Evolutionary conservation across 2,888 invertebrate species (phyloP).

Genomic region (Eupelmus urozonus): DNA sequence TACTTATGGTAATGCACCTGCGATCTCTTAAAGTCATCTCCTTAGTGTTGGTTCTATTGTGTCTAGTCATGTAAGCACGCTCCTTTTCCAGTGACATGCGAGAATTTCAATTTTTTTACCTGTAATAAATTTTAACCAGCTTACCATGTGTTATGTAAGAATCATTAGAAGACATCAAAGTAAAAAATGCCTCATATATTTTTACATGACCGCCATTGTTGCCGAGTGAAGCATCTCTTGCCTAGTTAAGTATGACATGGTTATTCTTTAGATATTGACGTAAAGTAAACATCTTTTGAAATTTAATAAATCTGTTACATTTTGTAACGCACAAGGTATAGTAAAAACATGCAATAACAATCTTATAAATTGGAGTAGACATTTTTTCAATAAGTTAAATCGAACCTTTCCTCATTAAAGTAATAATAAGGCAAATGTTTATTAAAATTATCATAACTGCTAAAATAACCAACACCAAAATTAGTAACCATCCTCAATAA

Average conservation of each 20-base stretch:
- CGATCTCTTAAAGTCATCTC: conserved; percentile 37
- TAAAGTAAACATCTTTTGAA: background rate
- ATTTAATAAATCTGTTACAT: conserved; percentile 3
- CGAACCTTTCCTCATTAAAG: too few relatives aligned
- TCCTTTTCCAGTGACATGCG: conserved; percentile 46
- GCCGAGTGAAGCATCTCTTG: conserved; percentile 10
- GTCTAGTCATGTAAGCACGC: conserved; percentile 42
- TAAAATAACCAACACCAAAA: too few relatives aligned
- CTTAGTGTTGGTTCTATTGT: conserved; percentile 43
- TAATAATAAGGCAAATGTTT: too few relatives aligned
- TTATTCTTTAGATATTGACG: background rate
- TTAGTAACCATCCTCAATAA: too few relatives aligned
- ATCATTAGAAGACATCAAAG: too few relatives aligned
- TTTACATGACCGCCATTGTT: conserved; percentile 2
- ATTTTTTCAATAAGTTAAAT: too few relatives aligned
- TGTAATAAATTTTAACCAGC: conserved; percentile 1
- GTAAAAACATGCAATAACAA: too few relatives aligned
- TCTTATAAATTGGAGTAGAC: too few relatives aligned
- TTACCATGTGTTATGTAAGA: background rate
- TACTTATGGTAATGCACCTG: conserved; percentile 31
- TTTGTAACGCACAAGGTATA: too few relatives aligned
- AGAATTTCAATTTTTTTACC: conserved; percentile 38
- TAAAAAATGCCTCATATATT: conserved; percentile 10
- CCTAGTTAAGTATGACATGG: conserved; percentile 21
- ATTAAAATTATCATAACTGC: too few relatives aligned